These are phyloP conservation scores for Pammene fasciana DNA, from an alignment of 2,888 invertebrate genomes.

Conservation along the genomic window DNA sequence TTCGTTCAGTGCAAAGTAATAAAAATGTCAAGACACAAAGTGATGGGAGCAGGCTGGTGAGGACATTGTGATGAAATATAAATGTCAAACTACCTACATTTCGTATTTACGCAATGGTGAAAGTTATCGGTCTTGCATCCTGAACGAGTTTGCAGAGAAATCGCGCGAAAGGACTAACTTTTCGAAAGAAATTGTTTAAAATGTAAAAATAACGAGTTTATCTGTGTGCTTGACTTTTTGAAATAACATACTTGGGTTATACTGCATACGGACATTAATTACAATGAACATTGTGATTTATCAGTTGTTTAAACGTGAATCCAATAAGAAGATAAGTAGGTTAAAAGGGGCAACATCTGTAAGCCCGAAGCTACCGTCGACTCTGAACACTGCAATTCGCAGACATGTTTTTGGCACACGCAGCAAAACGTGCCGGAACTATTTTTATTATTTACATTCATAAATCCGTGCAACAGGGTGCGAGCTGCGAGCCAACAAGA, in stretches of 20 bases:
- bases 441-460: constrained; percentile 53
- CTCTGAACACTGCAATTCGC: constrained; percentile 15
- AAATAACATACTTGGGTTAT: not conserved
- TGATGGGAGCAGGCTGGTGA: not conserved
- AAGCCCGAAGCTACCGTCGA: constrained; percentile 34
- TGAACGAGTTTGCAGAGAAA: constrained; percentile 11
- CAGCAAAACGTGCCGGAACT: constrained; percentile 46
- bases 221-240: not conserved
- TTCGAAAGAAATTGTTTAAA: not conserved
- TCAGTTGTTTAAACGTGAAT: constrained; percentile 42
- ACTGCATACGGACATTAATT: not conserved
- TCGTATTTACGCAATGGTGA: constrained; percentile 25
- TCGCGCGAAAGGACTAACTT: constrained; percentile 19
- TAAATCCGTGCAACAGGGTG: constrained; percentile 51
- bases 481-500: constrained; percentile 64
- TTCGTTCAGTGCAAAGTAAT: not conserved
- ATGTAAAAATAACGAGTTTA: not conserved
- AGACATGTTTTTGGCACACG: constrained; percentile 48
- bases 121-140: constrained; percentile 17
- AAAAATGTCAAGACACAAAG: constrained; percentile 1
- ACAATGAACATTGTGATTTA: constrained; percentile 1
- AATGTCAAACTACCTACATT: constrained; percentile 38
- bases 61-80: not conserved
- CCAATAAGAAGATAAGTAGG: constrained; percentile 52
- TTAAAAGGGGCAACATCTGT: constrained; percentile 53